A percentile compares a stretch with the other conserved stretches of the same genome.
Conservation (phyloP, 2,888 invertebrate genomes). For the Dicyrtoma fusca region DNA sequence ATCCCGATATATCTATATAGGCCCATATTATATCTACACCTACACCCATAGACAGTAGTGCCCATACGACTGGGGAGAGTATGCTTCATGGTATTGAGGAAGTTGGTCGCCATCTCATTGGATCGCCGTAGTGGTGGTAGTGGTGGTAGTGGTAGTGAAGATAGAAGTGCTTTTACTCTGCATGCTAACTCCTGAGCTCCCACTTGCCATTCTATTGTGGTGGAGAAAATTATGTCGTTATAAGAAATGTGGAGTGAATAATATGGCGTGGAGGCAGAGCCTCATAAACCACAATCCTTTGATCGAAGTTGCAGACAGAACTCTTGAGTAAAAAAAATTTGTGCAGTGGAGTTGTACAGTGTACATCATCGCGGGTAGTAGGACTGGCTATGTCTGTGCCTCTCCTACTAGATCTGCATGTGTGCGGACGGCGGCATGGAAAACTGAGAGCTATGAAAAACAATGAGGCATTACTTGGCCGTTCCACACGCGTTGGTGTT, state of each 20-base stretch:
- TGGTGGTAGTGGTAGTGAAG: too few relatives aligned
- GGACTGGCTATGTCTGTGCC: too few relatives aligned
- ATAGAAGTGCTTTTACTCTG: too few relatives aligned
- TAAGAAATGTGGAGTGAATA: conserved; percentile 21
- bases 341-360: too few relatives aligned
- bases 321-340: neutral
- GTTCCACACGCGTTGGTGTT: neutral
- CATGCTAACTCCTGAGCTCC: neutral
- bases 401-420: too few relatives aligned
- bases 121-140: neutral
- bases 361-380: too few relatives aligned
- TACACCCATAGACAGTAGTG: too few relatives aligned
- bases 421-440: neutral
- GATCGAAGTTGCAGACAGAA: conserved; percentile 19
- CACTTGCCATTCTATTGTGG: neutral
- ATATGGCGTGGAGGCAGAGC: neutral
- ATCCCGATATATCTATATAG: too few relatives aligned
- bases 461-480: conserved; percentile 32
- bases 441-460: conserved; percentile 32
- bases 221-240: conserved; percentile 24
- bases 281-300: conserved; percentile 12
- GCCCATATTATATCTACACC: too few relatives aligned
- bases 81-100: too few relatives aligned
- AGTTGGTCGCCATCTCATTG: neutral
- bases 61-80: too few relatives aligned